Evolutionary conservation across 1,140 invertebrate species (phyloP).

Genomic region (Diprion similis): DNA sequence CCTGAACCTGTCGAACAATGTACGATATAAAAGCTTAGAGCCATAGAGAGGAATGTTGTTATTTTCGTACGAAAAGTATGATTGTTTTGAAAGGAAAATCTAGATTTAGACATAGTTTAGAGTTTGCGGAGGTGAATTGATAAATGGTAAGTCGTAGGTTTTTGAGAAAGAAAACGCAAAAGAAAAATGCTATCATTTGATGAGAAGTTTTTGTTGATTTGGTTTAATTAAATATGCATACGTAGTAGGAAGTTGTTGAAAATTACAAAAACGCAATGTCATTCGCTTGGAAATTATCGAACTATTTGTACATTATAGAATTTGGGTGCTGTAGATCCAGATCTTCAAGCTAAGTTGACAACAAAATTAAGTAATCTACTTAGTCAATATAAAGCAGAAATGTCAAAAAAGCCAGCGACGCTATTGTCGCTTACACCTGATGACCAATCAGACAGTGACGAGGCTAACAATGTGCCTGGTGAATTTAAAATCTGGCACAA

Average conservation of each 20-base stretch:
- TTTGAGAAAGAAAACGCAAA: background rate
- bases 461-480: conserved; percentile 46
- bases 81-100: too few species aligned
- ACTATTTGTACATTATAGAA: conserved; percentile 48
- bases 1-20: too few species aligned
- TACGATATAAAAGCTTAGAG: too few species aligned
- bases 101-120: too few species aligned
- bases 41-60: too few species aligned
- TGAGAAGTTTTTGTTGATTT: too few species aligned
- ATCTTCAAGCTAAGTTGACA: conserved; percentile 50
- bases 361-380: conserved; percentile 49
- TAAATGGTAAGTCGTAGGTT: background rate
- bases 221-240: too few species aligned
- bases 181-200: background rate
- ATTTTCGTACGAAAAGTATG: too few species aligned
- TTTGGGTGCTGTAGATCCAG: conserved; percentile 50
- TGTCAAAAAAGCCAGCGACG: conserved; percentile 45
- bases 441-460: conserved; percentile 54
- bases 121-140: too few species aligned
- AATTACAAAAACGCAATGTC: too few species aligned
- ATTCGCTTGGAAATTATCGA: background rate
- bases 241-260: too few species aligned
- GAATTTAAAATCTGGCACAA: conserved; percentile 48
- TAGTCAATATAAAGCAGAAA: conserved; percentile 49
- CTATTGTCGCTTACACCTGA: conserved; percentile 49